Evolutionary conservation across 2,888 invertebrate genomes (phyloP).

Genomic region (Entomobrya proxima): DNA sequence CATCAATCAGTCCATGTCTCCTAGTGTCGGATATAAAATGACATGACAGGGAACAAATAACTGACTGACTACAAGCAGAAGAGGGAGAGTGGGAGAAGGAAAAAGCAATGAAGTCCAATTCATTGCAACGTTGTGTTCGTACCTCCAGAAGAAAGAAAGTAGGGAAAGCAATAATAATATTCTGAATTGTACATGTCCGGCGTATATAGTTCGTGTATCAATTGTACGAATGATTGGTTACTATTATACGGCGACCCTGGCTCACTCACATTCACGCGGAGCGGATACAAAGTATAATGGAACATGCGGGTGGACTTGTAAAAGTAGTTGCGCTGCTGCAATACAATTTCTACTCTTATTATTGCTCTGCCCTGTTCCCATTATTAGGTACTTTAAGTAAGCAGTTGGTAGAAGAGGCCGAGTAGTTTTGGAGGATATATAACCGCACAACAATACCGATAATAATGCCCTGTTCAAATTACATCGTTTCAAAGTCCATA

Average conservation of each 20-base stretch:
- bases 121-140: background rate
- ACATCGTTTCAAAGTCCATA: constrained; percentile 62
- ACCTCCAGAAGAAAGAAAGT: background rate
- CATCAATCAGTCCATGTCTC: constrained; percentile 57
- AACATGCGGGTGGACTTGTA: background rate
- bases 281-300: background rate
- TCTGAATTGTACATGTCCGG: background rate
- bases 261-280: background rate
- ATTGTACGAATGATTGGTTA: constrained; percentile 58
- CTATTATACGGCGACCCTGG: background rate
- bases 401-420: background rate
- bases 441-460: constrained; percentile 48
- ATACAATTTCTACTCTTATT: background rate
- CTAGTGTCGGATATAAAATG: constrained; percentile 36
- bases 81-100: background rate
- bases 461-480: constrained; percentile 55
- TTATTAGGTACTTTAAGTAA: constrained; percentile 5
- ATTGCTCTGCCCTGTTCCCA: constrained; percentile 34
- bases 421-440: background rate
- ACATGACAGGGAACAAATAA: constrained; percentile 66
- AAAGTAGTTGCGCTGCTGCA: background rate
- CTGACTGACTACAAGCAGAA: constrained; percentile 2
- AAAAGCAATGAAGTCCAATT: constrained; percentile 34
- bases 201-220: constrained; percentile 24
- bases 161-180: constrained; percentile 18